Conservation (phyloP, 2,888 invertebrate genomes). For the Trichogramma dendrolimi region DNA sequence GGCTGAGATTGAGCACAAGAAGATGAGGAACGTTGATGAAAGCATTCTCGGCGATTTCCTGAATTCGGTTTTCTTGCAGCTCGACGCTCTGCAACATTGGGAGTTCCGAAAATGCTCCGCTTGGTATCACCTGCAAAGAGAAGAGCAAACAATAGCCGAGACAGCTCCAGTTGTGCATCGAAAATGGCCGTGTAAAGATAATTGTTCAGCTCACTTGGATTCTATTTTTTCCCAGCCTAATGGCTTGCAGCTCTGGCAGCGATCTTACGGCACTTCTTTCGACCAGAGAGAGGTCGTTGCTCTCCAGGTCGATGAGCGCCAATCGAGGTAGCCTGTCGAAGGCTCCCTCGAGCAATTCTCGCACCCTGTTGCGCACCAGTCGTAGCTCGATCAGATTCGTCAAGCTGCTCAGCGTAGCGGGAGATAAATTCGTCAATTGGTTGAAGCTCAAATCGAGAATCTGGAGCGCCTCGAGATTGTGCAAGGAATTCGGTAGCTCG, state of each 20-base stretch:
- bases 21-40: conserved; percentile 76
- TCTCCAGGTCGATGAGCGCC: conserved; percentile 72
- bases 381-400: conserved; percentile 67
- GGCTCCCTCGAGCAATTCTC: conserved; percentile 66
- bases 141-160: background rate
- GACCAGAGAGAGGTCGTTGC: conserved; percentile 72
- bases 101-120: conserved; percentile 71
- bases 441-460: conserved; percentile 76
- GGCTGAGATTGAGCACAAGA: conserved; percentile 77
- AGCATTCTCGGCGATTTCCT: conserved; percentile 68
- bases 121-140: conserved; percentile 57
- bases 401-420: conserved; percentile 67
- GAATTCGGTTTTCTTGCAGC: conserved; percentile 74
- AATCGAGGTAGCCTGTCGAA: conserved; percentile 69
- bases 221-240: conserved; percentile 68
- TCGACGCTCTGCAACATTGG: conserved; percentile 71
- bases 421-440: conserved; percentile 66
- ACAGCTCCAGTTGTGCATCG: background rate
- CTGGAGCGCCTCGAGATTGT: conserved; percentile 65
- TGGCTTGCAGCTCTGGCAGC: conserved; percentile 65
- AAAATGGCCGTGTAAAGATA: background rate
- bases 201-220: conserved; percentile 56
- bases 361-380: conserved; percentile 71
- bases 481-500: conserved; percentile 68
- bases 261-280: conserved; percentile 69